Evolutionary conservation across 2,888 invertebrate genomes (phyloP).

Genomic region (Sylvicola cinctus): DNA sequence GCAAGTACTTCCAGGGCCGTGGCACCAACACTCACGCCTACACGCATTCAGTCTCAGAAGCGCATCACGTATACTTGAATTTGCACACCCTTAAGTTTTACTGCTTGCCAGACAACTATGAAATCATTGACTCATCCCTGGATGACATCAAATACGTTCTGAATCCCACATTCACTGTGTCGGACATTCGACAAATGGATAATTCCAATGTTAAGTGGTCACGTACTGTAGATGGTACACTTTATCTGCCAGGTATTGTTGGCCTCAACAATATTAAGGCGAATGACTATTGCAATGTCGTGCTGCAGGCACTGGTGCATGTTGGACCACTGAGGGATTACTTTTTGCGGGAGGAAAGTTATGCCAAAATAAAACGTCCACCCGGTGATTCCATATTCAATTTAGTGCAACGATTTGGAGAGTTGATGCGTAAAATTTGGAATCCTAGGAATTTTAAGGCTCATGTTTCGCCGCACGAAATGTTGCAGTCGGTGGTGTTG

Average conservation of each 20-base stretch:
- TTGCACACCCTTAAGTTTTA: constrained; percentile 93
- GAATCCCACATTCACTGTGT: constrained; percentile 81
- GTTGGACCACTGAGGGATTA: constrained; percentile 88
- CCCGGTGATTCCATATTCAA: constrained; percentile 89
- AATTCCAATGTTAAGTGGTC: constrained; percentile 51
- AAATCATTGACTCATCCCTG: constrained; percentile 91
- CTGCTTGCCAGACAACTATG: constrained; percentile 97
- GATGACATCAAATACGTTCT: constrained; percentile 98
- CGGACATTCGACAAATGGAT: constrained; percentile 69
- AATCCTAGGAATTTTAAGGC: constrained; percentile 98
- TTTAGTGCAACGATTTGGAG: constrained; percentile 83
- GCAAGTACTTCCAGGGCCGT: constrained; percentile 94
- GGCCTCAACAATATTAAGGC: constrained; percentile 98
- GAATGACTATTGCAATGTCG: constrained; percentile 98
- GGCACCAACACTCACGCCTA: constrained; percentile 98
- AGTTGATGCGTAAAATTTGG: constrained; percentile 93
- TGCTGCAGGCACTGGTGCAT: constrained; percentile 85
- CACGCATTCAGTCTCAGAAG: constrained; percentile 93
- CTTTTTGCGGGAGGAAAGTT: constrained; percentile 86
- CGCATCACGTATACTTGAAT: constrained; percentile 96
- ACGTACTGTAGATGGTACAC: constrained; percentile 86
- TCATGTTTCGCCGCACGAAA: constrained; percentile 99
- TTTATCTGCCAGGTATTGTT: constrained; percentile 94
- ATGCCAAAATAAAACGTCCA: constrained; percentile 68
- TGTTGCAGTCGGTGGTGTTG: constrained; percentile 94